A percentile compares a stretch with the other conserved stretches of the same genome.
Evolutionary conservation across 2,888 invertebrate species (phyloP).

Genomic region (Creontiades dilutus): DNA sequence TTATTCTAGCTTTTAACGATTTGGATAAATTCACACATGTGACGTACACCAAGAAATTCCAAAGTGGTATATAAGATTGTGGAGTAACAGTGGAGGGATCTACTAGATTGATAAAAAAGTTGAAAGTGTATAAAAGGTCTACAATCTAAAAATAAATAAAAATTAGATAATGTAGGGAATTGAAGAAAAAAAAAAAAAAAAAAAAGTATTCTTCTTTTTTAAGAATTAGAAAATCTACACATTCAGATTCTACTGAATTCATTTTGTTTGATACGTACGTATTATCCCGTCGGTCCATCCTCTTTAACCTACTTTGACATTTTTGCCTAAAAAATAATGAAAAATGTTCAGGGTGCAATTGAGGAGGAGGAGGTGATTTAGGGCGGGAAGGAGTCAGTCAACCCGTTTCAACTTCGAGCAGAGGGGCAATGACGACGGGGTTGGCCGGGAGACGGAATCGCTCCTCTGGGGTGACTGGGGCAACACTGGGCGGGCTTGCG

Average conservation of each 20-base stretch:
- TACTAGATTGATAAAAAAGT: not conserved
- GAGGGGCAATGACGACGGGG: not conserved
- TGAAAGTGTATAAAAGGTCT: conserved; percentile 14
- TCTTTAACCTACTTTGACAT: conserved; percentile 65
- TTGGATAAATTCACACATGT: too few species aligned
- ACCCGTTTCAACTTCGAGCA: conserved; percentile 37
- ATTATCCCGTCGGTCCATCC: conserved; percentile 69
- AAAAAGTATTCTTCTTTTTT: not conserved
- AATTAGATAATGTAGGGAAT: too few species aligned
- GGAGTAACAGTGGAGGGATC: too few species aligned
- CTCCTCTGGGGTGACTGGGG: conserved; percentile 65
- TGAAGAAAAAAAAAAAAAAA: conserved; percentile 24
- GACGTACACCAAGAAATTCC: too few species aligned
- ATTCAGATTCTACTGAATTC: conserved; percentile 57
- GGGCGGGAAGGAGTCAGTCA: conserved; percentile 34
- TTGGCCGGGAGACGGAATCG: not conserved
- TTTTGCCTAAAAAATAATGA: not conserved
- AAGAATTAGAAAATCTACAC: conserved; percentile 34
- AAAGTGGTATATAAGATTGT: too few species aligned
- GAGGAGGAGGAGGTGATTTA: not conserved
- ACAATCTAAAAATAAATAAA: conserved; percentile 16
- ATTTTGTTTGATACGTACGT: conserved; percentile 67
- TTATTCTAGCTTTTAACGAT: too few species aligned
- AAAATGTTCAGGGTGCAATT: not conserved
- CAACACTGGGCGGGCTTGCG: conserved; percentile 66